A percentile compares a stretch with the other conserved stretches of the same genome.
phyloP scores from a whole-genome alignment of 1,140 invertebrate species.

The Drosophila sp. region DNA sequence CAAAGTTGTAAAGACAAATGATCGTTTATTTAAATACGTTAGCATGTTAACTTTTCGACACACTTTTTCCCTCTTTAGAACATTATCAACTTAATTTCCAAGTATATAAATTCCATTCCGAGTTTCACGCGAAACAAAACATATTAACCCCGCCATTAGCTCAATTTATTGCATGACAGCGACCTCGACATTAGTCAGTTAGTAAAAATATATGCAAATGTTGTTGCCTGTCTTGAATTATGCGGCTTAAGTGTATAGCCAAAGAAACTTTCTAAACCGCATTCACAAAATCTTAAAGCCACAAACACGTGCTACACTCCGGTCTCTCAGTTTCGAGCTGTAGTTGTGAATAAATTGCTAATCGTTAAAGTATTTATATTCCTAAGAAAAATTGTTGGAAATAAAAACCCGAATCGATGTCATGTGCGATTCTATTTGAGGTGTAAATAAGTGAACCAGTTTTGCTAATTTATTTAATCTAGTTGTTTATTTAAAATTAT shows the following conservation, averaged over 20 bases:
- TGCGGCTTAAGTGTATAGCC: slow-evolving; percentile 44
- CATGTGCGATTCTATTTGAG: slow-evolving; percentile 41
- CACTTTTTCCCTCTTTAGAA: slow-evolving; percentile 14
- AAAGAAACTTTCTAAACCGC: slow-evolving; percentile 75
- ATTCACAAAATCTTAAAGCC: slow-evolving; percentile 56
- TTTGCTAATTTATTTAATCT: slow-evolving; percentile 31
- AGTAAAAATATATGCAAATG: slow-evolving; percentile 51
- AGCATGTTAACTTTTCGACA: slow-evolving; percentile 7
- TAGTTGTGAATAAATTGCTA: slow-evolving; percentile 61
- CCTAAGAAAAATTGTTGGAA: slow-evolving; percentile 20
- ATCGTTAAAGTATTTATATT: slow-evolving; percentile 43
- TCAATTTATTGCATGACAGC: slow-evolving; percentile 46
- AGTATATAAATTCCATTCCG: slow-evolving; percentile 24
- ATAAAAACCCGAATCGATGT: slow-evolving; percentile 29
- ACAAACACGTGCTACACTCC: slow-evolving; percentile 68
- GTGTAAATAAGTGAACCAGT: slow-evolving; percentile 67
- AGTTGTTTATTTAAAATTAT: slow-evolving; percentile 30
- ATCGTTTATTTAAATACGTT: too few species aligned
- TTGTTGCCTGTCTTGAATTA: slow-evolving; percentile 26
- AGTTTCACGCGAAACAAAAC: slow-evolving; percentile 29
- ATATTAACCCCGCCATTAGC: slow-evolving; percentile 43
- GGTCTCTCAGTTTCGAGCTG: not conserved
- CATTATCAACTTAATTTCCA: slow-evolving; percentile 24
- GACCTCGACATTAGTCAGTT: slow-evolving; percentile 28
- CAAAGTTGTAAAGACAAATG: too few species aligned